Evolutionary conservation across 2,888 invertebrate species (phyloP), one percentile per base, ranked within the genome.

Genomic region (Cryptophagus acutangulus): DNA sequence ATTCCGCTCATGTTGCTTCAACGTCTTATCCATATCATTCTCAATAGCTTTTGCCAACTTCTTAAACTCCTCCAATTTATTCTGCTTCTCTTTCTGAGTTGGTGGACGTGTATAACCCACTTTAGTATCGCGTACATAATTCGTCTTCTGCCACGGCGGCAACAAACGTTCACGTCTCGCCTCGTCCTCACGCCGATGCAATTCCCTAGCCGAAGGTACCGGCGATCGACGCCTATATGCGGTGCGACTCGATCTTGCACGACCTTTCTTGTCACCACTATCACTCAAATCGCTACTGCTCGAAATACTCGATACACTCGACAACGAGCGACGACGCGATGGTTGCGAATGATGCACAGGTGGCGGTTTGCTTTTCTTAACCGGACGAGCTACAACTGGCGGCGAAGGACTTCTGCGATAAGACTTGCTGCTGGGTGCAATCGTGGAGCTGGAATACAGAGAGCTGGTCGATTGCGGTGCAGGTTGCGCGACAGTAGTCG

Each of bases 1-100:
- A 60, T 87, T 85, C 59, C 85, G 84, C 61, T 88, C 84, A 61
- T 87, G 84, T 46, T 83, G 83, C 38, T 82, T 80, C 3, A 85
- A 71, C 1, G 77, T 73, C 46, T 82, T 79, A 38, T 78, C 77
- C 36, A 84, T 72, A 8, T 79, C 73, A 20, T 75, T 77, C 50
- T 78, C 75, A 1, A 74, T 73, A 0, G 67, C 69, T 9, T 66
- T 59, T 0, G 74, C 69, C 46, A 74, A 67, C 33, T 72, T 73
- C 13, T 62, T 66, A 6, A 71, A 76, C 30, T 79, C 67, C 44
- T 78, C 76, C 36, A 73, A 28, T 50, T 79, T 78, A 56, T 77
- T 62, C 2, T 56, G 18, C 36, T 52, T 50, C 15, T 57, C 58
- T 31, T 54, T 44, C 31, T 48, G 48, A 28, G 33, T 9, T 6